phyloP scores from a whole-genome alignment of 2,797 vertebrate species.

The Salmo trutta region DNA sequence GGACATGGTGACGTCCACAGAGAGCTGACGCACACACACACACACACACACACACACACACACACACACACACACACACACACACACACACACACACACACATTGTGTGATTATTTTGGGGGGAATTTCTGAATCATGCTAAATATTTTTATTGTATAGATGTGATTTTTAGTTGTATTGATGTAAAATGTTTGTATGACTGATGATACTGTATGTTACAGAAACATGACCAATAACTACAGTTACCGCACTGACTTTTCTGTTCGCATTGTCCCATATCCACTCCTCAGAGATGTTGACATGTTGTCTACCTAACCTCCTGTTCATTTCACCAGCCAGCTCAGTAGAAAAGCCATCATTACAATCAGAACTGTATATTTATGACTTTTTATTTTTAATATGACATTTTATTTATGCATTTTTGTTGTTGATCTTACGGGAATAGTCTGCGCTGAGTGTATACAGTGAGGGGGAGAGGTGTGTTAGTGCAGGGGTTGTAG shows the following conservation, averaged over 20 bases:
- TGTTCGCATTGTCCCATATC: background rate
- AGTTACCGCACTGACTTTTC: background rate
- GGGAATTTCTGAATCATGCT: background rate
- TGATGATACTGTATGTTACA: background rate
- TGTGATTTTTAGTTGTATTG: background rate
- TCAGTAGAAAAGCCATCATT: background rate
- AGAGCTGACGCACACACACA: slow-evolving; percentile 15
- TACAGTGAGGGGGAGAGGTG: too few species aligned
- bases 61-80: background rate
- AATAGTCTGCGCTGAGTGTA: too few species aligned
- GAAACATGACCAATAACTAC: background rate
- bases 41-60: background rate
- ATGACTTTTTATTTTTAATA: background rate
- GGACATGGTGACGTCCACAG: slow-evolving; percentile 15
- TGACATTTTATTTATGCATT: background rate
- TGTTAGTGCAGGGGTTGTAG: background rate
- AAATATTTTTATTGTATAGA: background rate
- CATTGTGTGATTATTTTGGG: too few species aligned
- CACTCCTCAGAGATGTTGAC: background rate
- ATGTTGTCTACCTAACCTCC: background rate
- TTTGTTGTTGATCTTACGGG: too few species aligned
- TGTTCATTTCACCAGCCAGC: background rate
- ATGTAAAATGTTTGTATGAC: background rate
- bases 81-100: background rate
- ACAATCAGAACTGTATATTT: background rate